Evolutionary conservation across 2,797 vertebrate species (phyloP), one percentile per base, ranked within the genome.

Genomic region (Brachyrhaphis roseni): DNA sequence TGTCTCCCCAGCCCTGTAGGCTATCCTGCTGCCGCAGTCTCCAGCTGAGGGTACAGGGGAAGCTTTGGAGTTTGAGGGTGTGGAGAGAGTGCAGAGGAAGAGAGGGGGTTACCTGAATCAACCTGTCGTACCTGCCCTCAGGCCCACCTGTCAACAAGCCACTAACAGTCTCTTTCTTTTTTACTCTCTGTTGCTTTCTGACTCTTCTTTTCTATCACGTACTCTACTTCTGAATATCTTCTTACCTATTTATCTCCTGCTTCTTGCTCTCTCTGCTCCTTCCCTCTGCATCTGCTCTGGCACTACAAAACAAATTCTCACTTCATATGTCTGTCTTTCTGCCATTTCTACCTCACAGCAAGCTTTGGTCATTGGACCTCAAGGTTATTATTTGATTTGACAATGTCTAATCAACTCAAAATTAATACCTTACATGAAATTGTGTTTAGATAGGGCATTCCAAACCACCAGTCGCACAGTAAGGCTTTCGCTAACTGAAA

Each of bases 141-240:
- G 93, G 94, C 91, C 82, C 88, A 92, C 88, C 93, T 94, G 93
- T 94, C 94, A 94, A 93, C 92, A 92, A 89, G 84, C 87, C 82
- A 81, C 88, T 82, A 75, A 91, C 90, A 94, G 87, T 92, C 82
- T 77, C 88, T 94, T 91, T 92, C 86, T 82, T 84, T 91, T 91
- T 88, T 84, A 72, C 89, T 91, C 84, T 87, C 82, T 86, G 82
- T 86, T 71, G 75, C 85, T 91, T 86, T 90, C 86, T 81, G 83
- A 74, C 87, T 87, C 86, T 66, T 78, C 78, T 80, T 59, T 87
- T 89, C 90, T 89, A 83, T 91, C 90, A 87, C 88, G 84, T 84
- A 84, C 78, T 76, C 77, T 87, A 76, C 84, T 80, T 88, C 79
- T 89, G 79, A 89, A 86, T 89, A 79, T 80, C 83, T 88, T 84